phyloP scores from a whole-genome alignment of 2,888 invertebrate species.

The Chymomyza caudatula region DNA sequence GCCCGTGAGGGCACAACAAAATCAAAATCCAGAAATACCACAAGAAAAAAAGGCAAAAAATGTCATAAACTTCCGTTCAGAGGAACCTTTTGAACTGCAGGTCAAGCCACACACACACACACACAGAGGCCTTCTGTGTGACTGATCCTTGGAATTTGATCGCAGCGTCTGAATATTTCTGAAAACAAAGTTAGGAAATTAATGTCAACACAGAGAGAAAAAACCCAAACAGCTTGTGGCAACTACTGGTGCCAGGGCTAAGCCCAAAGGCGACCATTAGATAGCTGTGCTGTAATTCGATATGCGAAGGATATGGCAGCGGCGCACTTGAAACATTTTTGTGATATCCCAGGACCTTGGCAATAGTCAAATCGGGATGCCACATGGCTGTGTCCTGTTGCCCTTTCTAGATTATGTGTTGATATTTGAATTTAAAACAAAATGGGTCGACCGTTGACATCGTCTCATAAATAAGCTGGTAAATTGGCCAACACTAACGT shows the following conservation, averaged over 20 bases:
- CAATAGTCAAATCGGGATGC: background rate
- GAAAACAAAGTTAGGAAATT: constrained; percentile 55
- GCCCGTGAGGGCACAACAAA: constrained; percentile 34
- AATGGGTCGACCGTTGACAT: constrained; percentile 44
- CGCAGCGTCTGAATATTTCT: constrained; percentile 16
- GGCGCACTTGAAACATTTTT: constrained; percentile 42
- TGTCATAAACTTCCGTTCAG: constrained; percentile 50
- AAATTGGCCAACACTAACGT: constrained; percentile 29
- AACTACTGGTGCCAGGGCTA: constrained; percentile 2
- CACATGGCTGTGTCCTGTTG: background rate
- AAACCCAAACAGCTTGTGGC: background rate
- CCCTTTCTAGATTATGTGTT: constrained; percentile 50
- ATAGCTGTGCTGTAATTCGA: constrained; percentile 50
- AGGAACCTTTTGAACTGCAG: constrained; percentile 24
- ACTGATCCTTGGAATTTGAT: constrained; percentile 47
- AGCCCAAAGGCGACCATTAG: constrained; percentile 27
- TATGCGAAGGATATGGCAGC: constrained; percentile 27
- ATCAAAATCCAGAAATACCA: constrained; percentile 10
- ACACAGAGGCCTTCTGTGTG: constrained; percentile 6
- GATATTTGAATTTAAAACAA: constrained; percentile 67
- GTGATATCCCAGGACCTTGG: background rate
- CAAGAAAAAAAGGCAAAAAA: background rate
- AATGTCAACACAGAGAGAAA: constrained; percentile 43
- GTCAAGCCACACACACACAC: constrained; percentile 41
- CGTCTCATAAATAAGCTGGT: constrained; percentile 56